Evolutionary conservation across 2,797 vertebrate species (phyloP).

Genomic region (Tenualosa ilisha): DNA sequence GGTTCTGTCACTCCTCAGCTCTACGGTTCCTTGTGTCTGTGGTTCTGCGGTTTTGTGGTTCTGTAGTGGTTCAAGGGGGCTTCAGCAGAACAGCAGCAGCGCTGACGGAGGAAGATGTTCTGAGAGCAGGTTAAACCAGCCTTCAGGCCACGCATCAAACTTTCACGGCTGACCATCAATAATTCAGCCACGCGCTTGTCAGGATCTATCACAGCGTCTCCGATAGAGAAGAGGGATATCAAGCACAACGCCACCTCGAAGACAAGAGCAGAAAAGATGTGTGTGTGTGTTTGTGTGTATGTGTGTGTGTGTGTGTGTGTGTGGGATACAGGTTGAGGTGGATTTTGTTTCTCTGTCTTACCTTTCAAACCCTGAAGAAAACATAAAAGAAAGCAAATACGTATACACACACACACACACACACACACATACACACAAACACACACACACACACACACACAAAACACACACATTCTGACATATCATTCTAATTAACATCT

Average conservation of each 20-base stretch:
- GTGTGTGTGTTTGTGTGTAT: background rate
- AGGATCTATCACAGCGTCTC: slow-evolving; percentile 68
- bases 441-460: slow-evolving; percentile 39
- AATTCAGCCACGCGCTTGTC: slow-evolving; percentile 73
- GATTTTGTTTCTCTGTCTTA: background rate
- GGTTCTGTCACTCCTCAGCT: no score
- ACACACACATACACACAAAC: slow-evolving; percentile 45
- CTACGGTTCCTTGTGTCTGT: no score
- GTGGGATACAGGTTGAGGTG: background rate
- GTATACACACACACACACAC: slow-evolving; percentile 43
- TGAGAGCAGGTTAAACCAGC: slow-evolving; percentile 74
- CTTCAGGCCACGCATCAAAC: slow-evolving; percentile 76
- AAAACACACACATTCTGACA: slow-evolving; percentile 21
- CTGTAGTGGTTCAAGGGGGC: slow-evolving; percentile 48
- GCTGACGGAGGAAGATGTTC: background rate
- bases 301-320: background rate
- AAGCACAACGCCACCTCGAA: slow-evolving; percentile 33
- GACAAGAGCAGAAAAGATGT: slow-evolving; percentile 45
- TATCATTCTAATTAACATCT: slow-evolving; percentile 26
- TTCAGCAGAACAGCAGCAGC: slow-evolving; percentile 23
- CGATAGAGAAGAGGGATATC: slow-evolving; percentile 46
- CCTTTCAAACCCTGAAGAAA: background rate
- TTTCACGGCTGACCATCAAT: slow-evolving; percentile 78
- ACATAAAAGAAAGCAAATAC: background rate
- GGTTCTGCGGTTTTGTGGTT: background rate